A percentile compares a stretch with the other conserved stretches of the same genome.
Evolutionary conservation across 1,140 invertebrate genomes (phyloP).

Genomic region (Elymnias hypermnestra): DNA sequence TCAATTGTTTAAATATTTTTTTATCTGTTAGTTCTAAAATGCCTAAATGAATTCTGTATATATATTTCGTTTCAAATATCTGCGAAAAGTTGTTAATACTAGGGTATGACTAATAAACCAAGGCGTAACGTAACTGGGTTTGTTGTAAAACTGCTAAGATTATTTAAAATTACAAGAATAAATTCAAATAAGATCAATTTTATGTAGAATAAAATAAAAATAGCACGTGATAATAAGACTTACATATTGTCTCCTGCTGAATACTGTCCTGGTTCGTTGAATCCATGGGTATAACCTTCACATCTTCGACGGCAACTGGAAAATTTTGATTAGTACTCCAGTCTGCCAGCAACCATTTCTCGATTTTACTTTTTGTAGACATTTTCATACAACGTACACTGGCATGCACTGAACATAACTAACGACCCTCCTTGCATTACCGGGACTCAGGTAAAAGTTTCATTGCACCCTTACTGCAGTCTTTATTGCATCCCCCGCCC

Average conservation of each 20-base stretch:
- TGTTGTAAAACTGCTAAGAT: too few relatives aligned
- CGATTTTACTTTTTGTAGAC: conserved; percentile 34
- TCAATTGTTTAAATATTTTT: too few relatives aligned
- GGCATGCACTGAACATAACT: conserved; percentile 23
- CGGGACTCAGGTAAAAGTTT: conserved; percentile 59
- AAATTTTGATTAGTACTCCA: conserved; percentile 34
- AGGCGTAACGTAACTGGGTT: too few relatives aligned
- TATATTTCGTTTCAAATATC: too few relatives aligned
- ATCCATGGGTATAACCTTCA: conserved; percentile 3
- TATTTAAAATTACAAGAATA: not conserved
- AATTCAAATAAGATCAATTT: too few relatives aligned
- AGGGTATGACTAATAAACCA: too few relatives aligned
- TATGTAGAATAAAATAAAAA: conserved; percentile 1
- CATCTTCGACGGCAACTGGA: conserved; percentile 14
- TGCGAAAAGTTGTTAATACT: too few relatives aligned
- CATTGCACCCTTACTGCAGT: conserved; percentile 63
- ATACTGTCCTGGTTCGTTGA: conserved; percentile 1
- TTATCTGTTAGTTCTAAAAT: too few relatives aligned
- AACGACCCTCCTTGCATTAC: conserved; percentile 30
- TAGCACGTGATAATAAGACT: not conserved
- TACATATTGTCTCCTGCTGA: conserved; percentile 8
- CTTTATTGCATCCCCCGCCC: conserved; percentile 50
- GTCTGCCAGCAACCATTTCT: conserved; percentile 49
- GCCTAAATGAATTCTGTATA: too few relatives aligned
- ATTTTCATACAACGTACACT: conserved; percentile 22